Conservation (phyloP, 2,113 vertebrate genomes). For the Sus scrofa region DNA sequence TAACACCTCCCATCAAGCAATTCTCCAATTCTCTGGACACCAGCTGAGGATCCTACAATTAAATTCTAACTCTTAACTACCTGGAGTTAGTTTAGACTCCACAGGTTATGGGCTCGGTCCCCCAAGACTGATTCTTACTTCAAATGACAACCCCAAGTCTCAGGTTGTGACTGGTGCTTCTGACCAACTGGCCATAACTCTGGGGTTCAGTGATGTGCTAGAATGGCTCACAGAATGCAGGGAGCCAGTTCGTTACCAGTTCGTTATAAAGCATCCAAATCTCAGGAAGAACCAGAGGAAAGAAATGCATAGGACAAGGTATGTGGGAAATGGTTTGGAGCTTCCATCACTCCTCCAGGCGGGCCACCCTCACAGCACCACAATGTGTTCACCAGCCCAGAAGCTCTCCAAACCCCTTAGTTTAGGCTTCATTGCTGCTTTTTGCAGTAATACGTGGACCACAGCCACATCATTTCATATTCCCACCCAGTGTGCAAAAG, state of each 20-base stretch:
- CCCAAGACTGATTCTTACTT: background rate
- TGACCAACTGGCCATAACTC: background rate
- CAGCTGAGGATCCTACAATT: background rate
- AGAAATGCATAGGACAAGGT: background rate
- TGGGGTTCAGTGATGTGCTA: background rate
- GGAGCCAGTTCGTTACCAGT: background rate
- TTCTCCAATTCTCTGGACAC: background rate
- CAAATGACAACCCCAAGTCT: background rate
- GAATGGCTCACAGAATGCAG: background rate
- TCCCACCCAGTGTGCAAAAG: background rate
- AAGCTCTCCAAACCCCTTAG: background rate
- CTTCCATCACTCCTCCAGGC: too few relatives aligned
- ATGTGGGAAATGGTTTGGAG: background rate
- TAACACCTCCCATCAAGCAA: background rate
- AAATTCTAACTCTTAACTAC: background rate
- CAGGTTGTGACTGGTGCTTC: background rate
- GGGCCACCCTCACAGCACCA: background rate
- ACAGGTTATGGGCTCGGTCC: background rate
- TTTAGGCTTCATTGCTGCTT: too few relatives aligned
- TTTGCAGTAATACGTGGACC: too few relatives aligned
- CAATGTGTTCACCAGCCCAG: fast-evolving
- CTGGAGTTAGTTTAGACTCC: background rate
- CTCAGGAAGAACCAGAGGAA: background rate
- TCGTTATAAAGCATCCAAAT: background rate
- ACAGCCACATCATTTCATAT: background rate